These are phyloP conservation scores for Heliconius erato DNA, from an alignment of 2,888 invertebrate species.

Conservation along the genomic window DNA sequence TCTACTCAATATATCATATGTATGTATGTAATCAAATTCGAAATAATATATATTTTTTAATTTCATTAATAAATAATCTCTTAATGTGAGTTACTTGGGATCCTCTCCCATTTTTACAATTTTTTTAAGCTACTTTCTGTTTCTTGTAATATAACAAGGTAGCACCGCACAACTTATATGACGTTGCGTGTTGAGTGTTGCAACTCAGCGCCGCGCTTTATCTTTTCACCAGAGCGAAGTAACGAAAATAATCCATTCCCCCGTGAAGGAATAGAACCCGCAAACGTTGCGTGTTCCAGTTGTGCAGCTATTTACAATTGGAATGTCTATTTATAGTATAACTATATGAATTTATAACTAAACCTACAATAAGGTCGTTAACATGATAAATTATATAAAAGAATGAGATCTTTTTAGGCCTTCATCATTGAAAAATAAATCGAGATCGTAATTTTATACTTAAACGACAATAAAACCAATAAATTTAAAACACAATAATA, in stretches of 20 bases:
- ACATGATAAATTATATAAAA: background rate
- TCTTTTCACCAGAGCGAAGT: background rate
- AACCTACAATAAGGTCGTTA: background rate
- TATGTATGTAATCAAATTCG: background rate
- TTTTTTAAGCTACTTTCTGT: background rate
- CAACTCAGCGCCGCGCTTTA: background rate
- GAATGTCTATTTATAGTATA: background rate
- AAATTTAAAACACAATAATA: background rate
- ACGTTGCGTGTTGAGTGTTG: background rate
- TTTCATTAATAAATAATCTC: background rate
- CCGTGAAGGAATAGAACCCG: background rate
- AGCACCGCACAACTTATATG: background rate
- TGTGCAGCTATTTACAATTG: background rate
- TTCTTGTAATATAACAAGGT: too few relatives aligned
- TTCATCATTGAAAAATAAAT: background rate
- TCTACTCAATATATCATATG: conserved; percentile 9
- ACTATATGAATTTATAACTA: background rate
- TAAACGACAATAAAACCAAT: background rate
- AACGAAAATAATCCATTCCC: background rate
- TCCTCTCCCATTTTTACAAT: background rate
- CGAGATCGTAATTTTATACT: conserved; percentile 10
- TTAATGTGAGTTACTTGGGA: background rate
- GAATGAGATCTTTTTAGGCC: conserved; percentile 28
- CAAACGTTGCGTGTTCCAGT: background rate
- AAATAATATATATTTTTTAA: background rate